Evolutionary conservation across 1,140 invertebrate species (phyloP).

Genomic region (Diorhabda elongata): DNA sequence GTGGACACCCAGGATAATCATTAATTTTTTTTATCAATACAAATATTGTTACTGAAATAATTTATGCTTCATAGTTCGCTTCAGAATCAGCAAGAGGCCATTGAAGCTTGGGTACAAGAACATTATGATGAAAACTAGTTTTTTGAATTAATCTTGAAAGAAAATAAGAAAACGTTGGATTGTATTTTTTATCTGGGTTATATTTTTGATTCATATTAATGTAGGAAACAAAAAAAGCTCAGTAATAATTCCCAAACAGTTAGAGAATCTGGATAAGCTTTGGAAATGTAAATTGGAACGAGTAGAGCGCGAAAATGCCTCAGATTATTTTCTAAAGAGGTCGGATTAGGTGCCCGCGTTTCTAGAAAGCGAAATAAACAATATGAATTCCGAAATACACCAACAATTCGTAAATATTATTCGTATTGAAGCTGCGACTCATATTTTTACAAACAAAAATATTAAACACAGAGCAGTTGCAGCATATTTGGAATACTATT

Average conservation of each 20-base stretch:
- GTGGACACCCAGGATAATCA: too few relatives aligned
- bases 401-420: background rate
- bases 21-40: too few relatives aligned
- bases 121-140: too few relatives aligned
- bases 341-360: slow-evolving; percentile 23
- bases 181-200: too few relatives aligned
- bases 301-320: slow-evolving; percentile 26
- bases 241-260: slow-evolving; percentile 19
- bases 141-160: too few relatives aligned
- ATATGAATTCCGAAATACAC: background rate
- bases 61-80: too few relatives aligned
- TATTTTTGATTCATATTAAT: too few relatives aligned
- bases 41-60: too few relatives aligned
- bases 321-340: slow-evolving; percentile 27
- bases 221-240: background rate
- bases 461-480: background rate
- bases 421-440: background rate
- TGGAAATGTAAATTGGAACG: slow-evolving; percentile 26
- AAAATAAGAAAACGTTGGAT: too few relatives aligned
- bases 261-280: slow-evolving; percentile 27
- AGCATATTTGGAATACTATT: too few relatives aligned
- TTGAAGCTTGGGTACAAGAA: too few relatives aligned
- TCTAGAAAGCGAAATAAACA: slow-evolving; percentile 22
- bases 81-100: too few relatives aligned
- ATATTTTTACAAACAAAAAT: background rate